A percentile compares a stretch with the other conserved stretches of the same genome.
These are phyloP conservation scores for Ypsolopha scabrella DNA, from an alignment of 2,888 invertebrate genomes.

Conservation along the genomic window DNA sequence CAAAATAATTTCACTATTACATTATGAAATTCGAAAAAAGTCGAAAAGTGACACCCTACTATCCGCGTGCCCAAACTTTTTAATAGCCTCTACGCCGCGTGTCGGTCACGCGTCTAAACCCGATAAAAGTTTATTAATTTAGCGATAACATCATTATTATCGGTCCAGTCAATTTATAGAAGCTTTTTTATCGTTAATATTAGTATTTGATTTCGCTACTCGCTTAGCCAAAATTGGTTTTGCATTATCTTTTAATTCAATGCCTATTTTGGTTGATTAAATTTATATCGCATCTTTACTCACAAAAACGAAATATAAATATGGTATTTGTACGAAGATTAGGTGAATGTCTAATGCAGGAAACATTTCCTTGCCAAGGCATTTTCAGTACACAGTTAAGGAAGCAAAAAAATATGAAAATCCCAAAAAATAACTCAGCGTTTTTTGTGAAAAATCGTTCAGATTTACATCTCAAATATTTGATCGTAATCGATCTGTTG, in stretches of 20 bases:
- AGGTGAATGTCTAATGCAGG: too few relatives aligned
- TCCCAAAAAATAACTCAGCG: not conserved
- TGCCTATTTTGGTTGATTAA: not conserved
- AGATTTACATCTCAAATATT: not conserved
- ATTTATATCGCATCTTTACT: not conserved
- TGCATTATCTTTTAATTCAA: not conserved
- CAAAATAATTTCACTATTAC: too few relatives aligned
- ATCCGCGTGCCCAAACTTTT: too few relatives aligned
- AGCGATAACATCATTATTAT: constrained; percentile 2
- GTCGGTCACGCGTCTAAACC: not conserved
- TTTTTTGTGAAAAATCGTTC: not conserved
- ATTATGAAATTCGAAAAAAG: too few relatives aligned
- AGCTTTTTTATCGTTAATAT: not conserved
- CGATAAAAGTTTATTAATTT: constrained; percentile 4
- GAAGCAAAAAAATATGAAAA: not conserved
- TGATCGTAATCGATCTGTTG: not conserved
- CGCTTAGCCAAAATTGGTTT: not conserved
- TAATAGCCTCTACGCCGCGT: not conserved
- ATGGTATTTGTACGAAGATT: too few relatives aligned
- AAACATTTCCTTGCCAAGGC: not conserved
- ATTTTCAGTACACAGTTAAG: not conserved
- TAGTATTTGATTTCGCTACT: not conserved
- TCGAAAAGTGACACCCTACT: too few relatives aligned
- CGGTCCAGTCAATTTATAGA: not conserved
- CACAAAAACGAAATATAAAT: too few relatives aligned